Conservation (phyloP, 2,797 vertebrate genomes). For the Lepilemur ruficaudatus region DNA sequence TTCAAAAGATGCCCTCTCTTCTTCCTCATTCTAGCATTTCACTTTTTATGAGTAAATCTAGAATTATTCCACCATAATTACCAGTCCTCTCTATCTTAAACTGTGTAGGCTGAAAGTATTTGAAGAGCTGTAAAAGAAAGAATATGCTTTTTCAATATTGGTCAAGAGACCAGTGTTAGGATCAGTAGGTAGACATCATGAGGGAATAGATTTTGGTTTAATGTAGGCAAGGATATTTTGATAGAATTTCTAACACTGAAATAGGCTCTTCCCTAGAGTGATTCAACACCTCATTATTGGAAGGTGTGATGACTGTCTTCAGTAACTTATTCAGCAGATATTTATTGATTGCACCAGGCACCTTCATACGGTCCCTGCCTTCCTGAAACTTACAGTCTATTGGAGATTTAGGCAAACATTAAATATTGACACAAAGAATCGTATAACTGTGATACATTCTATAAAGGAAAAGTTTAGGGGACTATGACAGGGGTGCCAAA, state of each 20-base stretch:
- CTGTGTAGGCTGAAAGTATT: neutral
- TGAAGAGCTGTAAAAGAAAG: neutral
- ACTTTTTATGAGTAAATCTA: neutral
- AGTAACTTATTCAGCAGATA: neutral
- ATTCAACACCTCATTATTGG: neutral
- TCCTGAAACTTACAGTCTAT: neutral
- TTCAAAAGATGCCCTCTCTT: neutral
- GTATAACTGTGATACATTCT: neutral
- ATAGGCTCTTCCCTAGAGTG: neutral
- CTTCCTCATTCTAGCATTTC: neutral
- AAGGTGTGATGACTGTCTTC: neutral
- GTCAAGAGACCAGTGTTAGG: neutral
- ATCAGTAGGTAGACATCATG: neutral
- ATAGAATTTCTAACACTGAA: slow-evolving; percentile 2
- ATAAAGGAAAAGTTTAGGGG: neutral
- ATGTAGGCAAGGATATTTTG: neutral
- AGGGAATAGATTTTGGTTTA: neutral
- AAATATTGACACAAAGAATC: slow-evolving; percentile 11
- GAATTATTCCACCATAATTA: neutral
- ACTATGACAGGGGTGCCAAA: neutral
- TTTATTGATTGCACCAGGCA: neutral
- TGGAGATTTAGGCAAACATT: neutral
- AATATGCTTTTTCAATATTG: neutral
- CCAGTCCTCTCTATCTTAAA: neutral
- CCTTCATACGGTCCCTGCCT: neutral